Conservation (phyloP, 1,140 invertebrate species). For the Hirudo medicinalis region DNA sequence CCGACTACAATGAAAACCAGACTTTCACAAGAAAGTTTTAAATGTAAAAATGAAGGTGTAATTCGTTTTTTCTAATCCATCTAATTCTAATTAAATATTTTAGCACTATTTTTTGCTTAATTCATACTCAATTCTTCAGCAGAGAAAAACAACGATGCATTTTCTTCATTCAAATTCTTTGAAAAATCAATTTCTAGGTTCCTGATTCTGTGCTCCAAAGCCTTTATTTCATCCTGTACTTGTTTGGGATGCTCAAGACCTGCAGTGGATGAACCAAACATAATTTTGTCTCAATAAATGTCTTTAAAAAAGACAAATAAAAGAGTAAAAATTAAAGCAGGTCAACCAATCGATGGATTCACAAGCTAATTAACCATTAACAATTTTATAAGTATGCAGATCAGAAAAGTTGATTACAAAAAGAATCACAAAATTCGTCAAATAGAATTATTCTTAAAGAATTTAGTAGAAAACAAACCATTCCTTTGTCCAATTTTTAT, state of each 20-base stretch:
- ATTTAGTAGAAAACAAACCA: constrained; percentile 33
- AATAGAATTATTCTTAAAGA: too few relatives aligned
- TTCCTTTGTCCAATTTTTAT: constrained; percentile 44
- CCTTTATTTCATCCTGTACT: constrained; percentile 41
- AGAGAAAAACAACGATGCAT: constrained; percentile 43
- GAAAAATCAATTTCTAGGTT: constrained; percentile 45
- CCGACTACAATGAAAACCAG: constrained; percentile 34
- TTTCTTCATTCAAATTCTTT: constrained; percentile 46
- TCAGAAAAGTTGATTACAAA: too few relatives aligned
- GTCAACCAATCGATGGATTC: too few relatives aligned
- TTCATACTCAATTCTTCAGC: constrained; percentile 40
- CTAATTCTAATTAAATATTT: too few relatives aligned
- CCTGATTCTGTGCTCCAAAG: constrained; percentile 44
- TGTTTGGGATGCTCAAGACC: constrained; percentile 43
- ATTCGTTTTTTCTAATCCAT: too few relatives aligned
- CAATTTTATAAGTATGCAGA: too few relatives aligned
- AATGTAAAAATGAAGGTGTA: too few relatives aligned
- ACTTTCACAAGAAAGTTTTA: constrained; percentile 11
- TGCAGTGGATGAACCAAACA: constrained; percentile 24
- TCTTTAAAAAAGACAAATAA: background rate
- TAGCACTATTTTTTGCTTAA: too few relatives aligned
- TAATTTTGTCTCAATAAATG: background rate
- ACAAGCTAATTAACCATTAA: too few relatives aligned
- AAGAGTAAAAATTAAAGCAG: background rate
- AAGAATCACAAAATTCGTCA: too few relatives aligned